Evolutionary conservation across 2,888 invertebrate species (phyloP), one percentile per base, ranked within the genome.

Genomic region (Heteropelma amictum): DNA sequence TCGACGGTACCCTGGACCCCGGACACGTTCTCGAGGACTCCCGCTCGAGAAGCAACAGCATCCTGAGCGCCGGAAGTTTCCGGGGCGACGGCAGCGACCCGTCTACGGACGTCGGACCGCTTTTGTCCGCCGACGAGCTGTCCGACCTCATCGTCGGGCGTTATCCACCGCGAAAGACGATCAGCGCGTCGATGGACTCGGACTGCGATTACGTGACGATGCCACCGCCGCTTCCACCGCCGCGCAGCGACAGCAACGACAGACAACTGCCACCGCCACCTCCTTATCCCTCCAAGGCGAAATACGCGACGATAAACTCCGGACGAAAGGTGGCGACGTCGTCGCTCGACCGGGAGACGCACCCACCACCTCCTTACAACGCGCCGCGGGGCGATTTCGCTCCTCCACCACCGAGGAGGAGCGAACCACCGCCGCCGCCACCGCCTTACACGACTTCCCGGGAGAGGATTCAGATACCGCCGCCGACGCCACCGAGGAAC

Each of bases 11-110:
- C n/a, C n/a, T n/a, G n/a, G n/a, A n/a, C n/a, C n/a, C n/a, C n/a
- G n/a, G n/a, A n/a, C n/a, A n/a, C n/a, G n/a, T n/a, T 19, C 73
- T 83, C 6, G 77, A 77, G 1, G 86, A 87, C 26, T 69, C 83
- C 0, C 79, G 88, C 30, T 88, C 89, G 0, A 81, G 89, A 2
- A 94, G 95, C 40, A 95, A 95, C 84, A 96, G 96, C 1, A 94
- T 94, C 81, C 92, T 95, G 0, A 96, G 96, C 87, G 93, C 93
- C n/a, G 93, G 92, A 19, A 96, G 96, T 56, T 96, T 96, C 87
- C 93, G 95, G 53, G 96, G 96, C 2, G 96, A 96, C 84, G 96
- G 96, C n/a, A 96, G 96, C 85, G 96, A 96, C 88, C 96, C 96
- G 2, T 94, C n/a, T n/a, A n/a, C 96, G 0, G 95, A 95, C 85